A percentile compares a stretch with the other conserved stretches of the same genome.
phyloP scores from a whole-genome alignment of 2,113 vertebrate species.

The Phaetusa simplex region DNA sequence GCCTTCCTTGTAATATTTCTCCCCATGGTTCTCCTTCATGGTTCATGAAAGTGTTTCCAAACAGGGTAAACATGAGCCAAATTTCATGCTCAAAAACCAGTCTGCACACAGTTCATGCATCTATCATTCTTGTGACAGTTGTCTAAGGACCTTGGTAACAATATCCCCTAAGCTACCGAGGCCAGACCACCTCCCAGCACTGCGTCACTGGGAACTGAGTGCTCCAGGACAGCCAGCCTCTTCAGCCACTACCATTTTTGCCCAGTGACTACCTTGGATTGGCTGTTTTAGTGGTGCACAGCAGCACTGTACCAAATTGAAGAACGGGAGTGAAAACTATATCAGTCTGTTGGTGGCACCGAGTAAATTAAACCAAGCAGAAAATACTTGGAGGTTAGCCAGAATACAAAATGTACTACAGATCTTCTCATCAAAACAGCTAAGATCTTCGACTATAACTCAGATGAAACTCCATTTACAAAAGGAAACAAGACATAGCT shows the following conservation, averaged over 20 bases:
- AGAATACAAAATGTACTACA: constrained; percentile 2
- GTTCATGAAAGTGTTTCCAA: neutral
- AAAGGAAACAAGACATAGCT: neutral
- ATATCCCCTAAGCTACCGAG: neutral
- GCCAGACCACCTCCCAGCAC: neutral
- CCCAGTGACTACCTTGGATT: neutral
- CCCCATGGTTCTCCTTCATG: neutral
- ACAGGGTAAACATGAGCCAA: neutral
- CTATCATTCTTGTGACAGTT: neutral
- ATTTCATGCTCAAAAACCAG: neutral
- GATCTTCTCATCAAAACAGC: neutral
- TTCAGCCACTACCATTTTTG: neutral
- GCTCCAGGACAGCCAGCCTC: neutral
- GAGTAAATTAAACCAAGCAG: neutral
- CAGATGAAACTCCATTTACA: neutral
- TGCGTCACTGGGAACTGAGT: neutral
- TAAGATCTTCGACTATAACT: neutral
- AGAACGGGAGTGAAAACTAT: neutral
- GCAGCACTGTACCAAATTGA: neutral
- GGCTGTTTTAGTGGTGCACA: neutral
- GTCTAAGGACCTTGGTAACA: neutral
- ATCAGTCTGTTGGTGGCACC: neutral
- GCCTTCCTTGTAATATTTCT: neutral
- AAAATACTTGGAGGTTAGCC: neutral
- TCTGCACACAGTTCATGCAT: neutral